phyloP scores from a whole-genome alignment of 1,140 invertebrate genomes.

The Aphidius ervi region DNA sequence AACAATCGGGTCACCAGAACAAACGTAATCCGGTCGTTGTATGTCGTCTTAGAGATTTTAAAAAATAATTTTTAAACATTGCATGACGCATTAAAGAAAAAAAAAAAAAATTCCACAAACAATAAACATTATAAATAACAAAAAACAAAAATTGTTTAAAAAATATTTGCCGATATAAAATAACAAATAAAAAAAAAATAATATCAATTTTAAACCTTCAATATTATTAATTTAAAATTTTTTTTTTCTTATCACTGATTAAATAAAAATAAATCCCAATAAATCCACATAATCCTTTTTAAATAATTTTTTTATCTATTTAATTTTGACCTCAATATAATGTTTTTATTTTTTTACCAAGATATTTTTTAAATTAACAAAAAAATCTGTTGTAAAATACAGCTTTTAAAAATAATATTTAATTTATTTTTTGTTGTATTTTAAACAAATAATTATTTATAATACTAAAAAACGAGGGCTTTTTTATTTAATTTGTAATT shows the following conservation, averaged over 20 bases:
- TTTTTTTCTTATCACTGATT: slow-evolving; percentile 5
- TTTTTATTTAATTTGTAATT: background rate
- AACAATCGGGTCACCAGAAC: slow-evolving; percentile 26
- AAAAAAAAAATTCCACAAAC: too few relatives aligned
- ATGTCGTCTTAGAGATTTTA: slow-evolving; percentile 10
- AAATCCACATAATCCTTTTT: background rate
- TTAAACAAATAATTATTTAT: background rate
- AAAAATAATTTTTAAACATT: slow-evolving; percentile 9
- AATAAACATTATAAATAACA: background rate
- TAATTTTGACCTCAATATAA: background rate
- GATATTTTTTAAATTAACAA: too few relatives aligned
- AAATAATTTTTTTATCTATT: background rate
- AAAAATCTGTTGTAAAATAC: too few relatives aligned
- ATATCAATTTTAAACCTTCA: background rate
- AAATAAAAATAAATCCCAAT: slow-evolving; percentile 9
- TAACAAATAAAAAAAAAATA: too few relatives aligned
- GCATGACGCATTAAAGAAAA: slow-evolving; percentile 5
- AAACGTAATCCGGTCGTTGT: slow-evolving; percentile 23
- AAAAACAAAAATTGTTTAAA: background rate
- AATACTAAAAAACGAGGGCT: background rate
- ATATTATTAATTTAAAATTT: slow-evolving; percentile 1
- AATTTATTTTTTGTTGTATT: slow-evolving; percentile 7
- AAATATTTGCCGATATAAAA: background rate
- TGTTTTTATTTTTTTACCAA: background rate
- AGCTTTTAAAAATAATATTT: too few relatives aligned